Base-by-base conservation (phyloP, 1,140 invertebrate genomes). In the Physella acuta region DNA sequence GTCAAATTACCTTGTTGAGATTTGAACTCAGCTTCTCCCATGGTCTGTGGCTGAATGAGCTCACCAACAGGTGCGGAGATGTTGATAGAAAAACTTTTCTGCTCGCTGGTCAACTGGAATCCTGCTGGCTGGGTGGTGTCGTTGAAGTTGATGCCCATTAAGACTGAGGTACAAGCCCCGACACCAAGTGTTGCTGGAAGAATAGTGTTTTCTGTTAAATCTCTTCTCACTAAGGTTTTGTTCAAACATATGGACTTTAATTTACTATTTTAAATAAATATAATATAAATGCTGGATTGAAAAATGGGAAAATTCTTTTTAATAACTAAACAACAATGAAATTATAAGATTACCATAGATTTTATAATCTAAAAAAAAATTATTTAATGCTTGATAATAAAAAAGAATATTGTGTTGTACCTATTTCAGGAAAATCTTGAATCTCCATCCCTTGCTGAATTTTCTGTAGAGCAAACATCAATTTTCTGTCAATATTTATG, bases 71-170 rank as follows among this genome's bases (percentile, higher is more conserved):
- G 90, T 36, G 94, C 90, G 77, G 91, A 91, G 30, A 98, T 88
- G 60, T 85, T 89, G 44, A 95, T 87, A 28, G 85, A 83, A 39
- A 82, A 88, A 3, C 34, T 55, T 70, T 79, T 87, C 71, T 87
- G 59, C 87, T 78, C 76, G 83, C 81, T 88, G 33, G 90, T 83
- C 34, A 97, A 87, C 75, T 93, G 91, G 84, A 97, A 92, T 53
- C 89, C 89, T 4, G 93, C 91, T 0, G 92, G 89, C 84, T 96
- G 94, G 55, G 92, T 95, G 3, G 93, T 94, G 83, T 98, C 96
- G 74, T 94, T 95, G 82, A 95, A 98, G 86, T 98, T 95, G 31
- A 98, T 89, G 17, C 94, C 94, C 72, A 97, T 82, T 0, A 90
- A 90, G 24, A 81, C 80, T 34, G 78, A 76, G 2, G 75, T 76